A percentile compares a stretch with the other conserved stretches of the same genome.
Evolutionary conservation across 1,140 invertebrate genomes (phyloP).

Genomic region (Aphelenchoides fujianensis): DNA sequence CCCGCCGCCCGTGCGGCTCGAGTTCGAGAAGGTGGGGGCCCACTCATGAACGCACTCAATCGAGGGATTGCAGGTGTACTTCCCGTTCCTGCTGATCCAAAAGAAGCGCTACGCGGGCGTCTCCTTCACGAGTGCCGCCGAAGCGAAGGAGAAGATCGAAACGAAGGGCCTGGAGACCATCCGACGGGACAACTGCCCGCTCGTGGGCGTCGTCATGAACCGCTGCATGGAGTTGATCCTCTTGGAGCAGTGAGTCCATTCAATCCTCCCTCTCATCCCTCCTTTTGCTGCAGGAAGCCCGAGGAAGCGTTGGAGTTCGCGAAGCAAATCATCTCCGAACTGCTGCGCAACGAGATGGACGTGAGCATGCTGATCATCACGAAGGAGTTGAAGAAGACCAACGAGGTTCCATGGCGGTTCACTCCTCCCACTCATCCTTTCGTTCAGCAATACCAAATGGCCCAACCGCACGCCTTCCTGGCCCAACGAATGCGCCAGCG

Average conservation of each 20-base stretch:
- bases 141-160: slow-evolving; percentile 99
- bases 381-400: slow-evolving; percentile 90
- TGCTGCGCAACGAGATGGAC: slow-evolving; percentile 92
- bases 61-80: slow-evolving; percentile 79
- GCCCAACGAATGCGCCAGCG: slow-evolving; percentile 89
- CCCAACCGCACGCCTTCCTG: slow-evolving; percentile 96
- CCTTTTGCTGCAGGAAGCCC: slow-evolving; percentile 81
- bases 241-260: slow-evolving; percentile 75
- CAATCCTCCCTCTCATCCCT: too few relatives aligned
- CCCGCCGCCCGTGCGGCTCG: slow-evolving; percentile 90
- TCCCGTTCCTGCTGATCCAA: slow-evolving; percentile 94
- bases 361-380: slow-evolving; percentile 96
- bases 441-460: slow-evolving; percentile 81
- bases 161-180: slow-evolving; percentile 99
- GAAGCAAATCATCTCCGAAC: slow-evolving; percentile 84
- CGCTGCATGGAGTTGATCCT: slow-evolving; percentile 90
- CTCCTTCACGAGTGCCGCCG: slow-evolving; percentile 84
- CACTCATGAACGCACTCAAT: too few relatives aligned
- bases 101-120: slow-evolving; percentile 94
- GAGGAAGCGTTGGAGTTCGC: slow-evolving; percentile 82
- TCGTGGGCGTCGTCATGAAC: slow-evolving; percentile 95
- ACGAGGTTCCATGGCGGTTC: too few relatives aligned
- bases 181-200: slow-evolving; percentile 89
- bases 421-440: slow-evolving; percentile 29
- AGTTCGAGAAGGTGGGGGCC: slow-evolving; percentile 99